phyloP scores from a whole-genome alignment of 2,113 vertebrate genomes.

The Colaptes auratus region DNA sequence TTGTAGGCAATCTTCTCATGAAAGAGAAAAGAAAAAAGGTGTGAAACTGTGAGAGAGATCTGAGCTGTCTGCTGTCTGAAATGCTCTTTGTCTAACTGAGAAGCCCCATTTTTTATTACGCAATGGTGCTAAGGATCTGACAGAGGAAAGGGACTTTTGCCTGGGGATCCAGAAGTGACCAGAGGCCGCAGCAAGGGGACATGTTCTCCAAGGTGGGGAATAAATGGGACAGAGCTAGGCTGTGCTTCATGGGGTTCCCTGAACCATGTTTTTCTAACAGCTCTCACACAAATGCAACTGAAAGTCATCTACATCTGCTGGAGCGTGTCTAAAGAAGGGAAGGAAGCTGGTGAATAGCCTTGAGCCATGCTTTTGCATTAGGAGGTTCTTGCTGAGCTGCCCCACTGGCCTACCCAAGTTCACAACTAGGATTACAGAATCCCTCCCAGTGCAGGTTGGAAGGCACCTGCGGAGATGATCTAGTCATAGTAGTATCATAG shows the following conservation, averaged over 20 bases:
- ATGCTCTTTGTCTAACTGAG: not conserved
- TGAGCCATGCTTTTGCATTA: not conserved
- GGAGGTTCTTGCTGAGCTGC: not conserved
- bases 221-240: not conserved
- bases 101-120: not conserved
- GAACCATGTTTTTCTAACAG: not conserved
- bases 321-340: no score
- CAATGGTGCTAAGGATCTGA: not conserved
- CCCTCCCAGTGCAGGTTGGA: no score
- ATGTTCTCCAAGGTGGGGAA: not conserved
- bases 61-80: not conserved
- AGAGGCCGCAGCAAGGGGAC: not conserved
- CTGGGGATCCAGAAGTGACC: not conserved
- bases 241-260: not conserved
- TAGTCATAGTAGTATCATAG: no score
- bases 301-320: not conserved
- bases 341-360: no score
- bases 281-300: not conserved
- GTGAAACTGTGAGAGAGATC: not conserved
- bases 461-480: no score
- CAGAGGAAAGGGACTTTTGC: not conserved
- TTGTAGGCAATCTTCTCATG: conserved; percentile 73
- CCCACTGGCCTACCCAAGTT: not conserved
- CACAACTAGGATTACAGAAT: no score
- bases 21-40: not conserved